A percentile compares a stretch with the other conserved stretches of the same genome.
Conservation (phyloP, 2,888 invertebrate genomes). For the Chrysodeixis includens region DNA sequence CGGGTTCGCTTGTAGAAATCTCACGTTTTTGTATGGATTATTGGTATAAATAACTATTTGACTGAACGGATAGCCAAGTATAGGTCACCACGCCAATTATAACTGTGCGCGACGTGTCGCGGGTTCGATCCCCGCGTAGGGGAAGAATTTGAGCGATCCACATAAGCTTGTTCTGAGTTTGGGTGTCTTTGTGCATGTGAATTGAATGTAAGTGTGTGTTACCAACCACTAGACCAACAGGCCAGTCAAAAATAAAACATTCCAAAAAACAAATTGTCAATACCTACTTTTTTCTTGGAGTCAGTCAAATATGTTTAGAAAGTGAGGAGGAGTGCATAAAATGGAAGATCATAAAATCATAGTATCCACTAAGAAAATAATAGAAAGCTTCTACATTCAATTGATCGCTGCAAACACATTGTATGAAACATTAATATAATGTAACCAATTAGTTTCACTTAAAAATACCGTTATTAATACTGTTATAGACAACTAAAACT, state of each 20-base stretch:
- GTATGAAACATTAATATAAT: slow-evolving; percentile 25
- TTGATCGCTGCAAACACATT: slow-evolving; percentile 7
- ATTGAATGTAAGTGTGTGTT: too few species aligned
- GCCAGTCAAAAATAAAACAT: too few species aligned
- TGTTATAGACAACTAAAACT: slow-evolving; percentile 6
- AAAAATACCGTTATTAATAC: slow-evolving; percentile 43
- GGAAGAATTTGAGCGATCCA: too few species aligned
- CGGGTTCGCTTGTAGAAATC: slow-evolving; percentile 16
- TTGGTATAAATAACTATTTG: background rate
- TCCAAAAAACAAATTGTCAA: too few species aligned
- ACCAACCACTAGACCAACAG: too few species aligned
- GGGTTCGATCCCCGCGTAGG: too few species aligned
- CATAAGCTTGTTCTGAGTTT: too few species aligned
- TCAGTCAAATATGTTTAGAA: background rate
- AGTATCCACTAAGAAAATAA: background rate
- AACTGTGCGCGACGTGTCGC: too few species aligned
- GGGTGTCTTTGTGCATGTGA: too few species aligned
- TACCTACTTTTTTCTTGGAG: too few species aligned
- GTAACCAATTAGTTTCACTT: slow-evolving; percentile 50
- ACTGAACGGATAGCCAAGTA: too few species aligned
- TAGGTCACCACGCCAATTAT: too few species aligned
- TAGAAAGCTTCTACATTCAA: background rate
- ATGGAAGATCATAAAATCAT: background rate
- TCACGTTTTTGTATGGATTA: slow-evolving; percentile 6
- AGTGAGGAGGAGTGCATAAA: slow-evolving; percentile 9